Base-by-base conservation (phyloP, 2,888 invertebrate species). In the Cylindroiulus punctatus region DNA sequence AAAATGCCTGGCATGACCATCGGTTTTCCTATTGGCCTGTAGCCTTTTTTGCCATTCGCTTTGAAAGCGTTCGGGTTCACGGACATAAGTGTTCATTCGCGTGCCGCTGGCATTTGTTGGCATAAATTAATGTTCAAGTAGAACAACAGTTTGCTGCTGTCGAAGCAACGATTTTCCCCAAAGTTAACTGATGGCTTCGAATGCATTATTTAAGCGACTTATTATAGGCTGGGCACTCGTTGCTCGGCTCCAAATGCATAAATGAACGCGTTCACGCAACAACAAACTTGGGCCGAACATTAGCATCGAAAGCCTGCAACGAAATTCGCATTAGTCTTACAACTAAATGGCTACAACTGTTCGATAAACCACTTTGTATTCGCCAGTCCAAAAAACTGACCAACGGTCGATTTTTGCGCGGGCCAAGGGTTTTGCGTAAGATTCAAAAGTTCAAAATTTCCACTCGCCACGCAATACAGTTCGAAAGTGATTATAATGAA, bases 101-200 rank as follows among this genome's bases (percentile, higher is more conserved):
- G 76, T 76, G 76, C 76, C 76, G 30, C 76, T 76, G 30, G 76
- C 76, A 76, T 76, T 76, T 76, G 76, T 76, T 76, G 76, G 76
- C 76, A 76, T 76, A 76, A 76, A 76, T 76, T 76, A 76, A 76
- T 76, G 76, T 76, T 76, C 76, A 76, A 76, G 76, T 76, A 76
- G 76, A 76, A 76, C 76, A 76, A 76, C 76, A 76, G 76, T 76
- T 76, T 76, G 76, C 17, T 76, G 76, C 30, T 76, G 76, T 76
- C 76, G 32, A 76, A 32, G 30, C 76, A 76, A 76, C 76, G 76
- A 76, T 76, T 76, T 65, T 76, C 30, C 76, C 76, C 1, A 32
- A 76, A 76, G 76, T 76, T 76, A 76, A 76, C 76, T 76, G 30
- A 76, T 76, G 76, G 76, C 76, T 76, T 76, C 76, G 17, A 76